Conservation (phyloP, 2,797 vertebrate species). For the Paguma larvata region DNA sequence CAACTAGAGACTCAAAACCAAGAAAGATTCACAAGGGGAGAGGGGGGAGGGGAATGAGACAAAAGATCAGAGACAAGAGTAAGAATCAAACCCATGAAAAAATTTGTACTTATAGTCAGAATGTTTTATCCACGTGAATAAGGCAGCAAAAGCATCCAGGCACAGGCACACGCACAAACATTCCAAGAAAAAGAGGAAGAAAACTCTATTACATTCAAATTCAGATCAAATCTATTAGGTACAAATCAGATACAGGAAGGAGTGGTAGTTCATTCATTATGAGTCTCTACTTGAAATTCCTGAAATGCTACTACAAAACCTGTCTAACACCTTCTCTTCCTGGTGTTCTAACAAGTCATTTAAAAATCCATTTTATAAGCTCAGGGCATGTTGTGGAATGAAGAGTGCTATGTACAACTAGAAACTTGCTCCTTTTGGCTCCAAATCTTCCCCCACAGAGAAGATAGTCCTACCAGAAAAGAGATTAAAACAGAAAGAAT, state of each 20-base stretch:
- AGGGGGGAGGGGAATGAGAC: background rate
- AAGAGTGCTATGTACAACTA: conserved; percentile 49
- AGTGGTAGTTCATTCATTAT: conserved; percentile 65
- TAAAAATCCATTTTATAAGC: conserved; percentile 79
- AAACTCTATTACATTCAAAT: conserved; percentile 63
- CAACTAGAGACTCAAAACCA: background rate
- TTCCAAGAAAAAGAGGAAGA: conserved; percentile 55
- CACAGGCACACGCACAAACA: background rate
- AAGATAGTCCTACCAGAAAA: background rate
- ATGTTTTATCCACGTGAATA: background rate
- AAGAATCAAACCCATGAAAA: conserved; percentile 40
- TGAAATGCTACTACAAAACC: conserved; percentile 83
- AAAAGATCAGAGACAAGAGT: conserved; percentile 1
- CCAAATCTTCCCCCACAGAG: background rate
- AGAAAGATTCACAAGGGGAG: background rate
- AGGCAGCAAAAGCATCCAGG: background rate
- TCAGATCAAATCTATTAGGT: conserved; percentile 62
- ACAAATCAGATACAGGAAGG: conserved; percentile 67
- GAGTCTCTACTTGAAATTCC: conserved; percentile 82
- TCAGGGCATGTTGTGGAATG: conserved; percentile 68
- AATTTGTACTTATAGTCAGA: background rate
- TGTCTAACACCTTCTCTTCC: conserved; percentile 79
- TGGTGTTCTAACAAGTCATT: conserved; percentile 73
- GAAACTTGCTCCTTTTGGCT: conserved; percentile 49
- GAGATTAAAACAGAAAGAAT: background rate